These are phyloP conservation scores for Stegostoma tigrinum DNA, from an alignment of 2,113 vertebrate genomes.

Conservation along the genomic window DNA sequence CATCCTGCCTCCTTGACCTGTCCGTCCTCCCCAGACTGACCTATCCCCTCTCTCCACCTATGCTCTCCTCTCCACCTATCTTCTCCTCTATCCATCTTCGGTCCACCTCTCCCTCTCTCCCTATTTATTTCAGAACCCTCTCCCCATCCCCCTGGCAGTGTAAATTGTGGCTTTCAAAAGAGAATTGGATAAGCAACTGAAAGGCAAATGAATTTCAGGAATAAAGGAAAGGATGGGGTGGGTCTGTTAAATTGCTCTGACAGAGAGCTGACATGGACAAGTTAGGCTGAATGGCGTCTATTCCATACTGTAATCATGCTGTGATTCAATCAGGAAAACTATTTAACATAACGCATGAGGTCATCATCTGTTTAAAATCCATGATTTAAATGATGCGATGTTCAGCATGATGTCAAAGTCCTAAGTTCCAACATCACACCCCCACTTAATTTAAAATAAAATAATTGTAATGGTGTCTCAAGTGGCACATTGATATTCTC, in stretches of 20 bases:
- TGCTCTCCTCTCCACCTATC: no score
- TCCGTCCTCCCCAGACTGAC: no score
- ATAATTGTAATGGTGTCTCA: not conserved
- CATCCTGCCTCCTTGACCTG: no score
- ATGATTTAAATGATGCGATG: not conserved
- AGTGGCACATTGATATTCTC: not conserved
- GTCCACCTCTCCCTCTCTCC: no score
- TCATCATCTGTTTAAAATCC: not conserved
- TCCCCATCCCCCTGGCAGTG: no score
- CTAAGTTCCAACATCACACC: not conserved
- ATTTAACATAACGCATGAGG: not conserved
- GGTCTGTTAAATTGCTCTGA: not conserved
- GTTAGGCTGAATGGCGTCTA: not conserved
- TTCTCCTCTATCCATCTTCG: no score
- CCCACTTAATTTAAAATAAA: not conserved
- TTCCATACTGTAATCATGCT: not conserved
- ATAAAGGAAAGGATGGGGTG: not conserved
- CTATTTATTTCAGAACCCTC: no score
- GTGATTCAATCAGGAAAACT: not conserved
- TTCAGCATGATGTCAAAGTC: not conserved
- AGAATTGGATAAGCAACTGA: not conserved
- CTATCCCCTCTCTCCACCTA: no score
- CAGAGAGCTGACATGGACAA: not conserved
- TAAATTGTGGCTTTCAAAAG: not conserved
- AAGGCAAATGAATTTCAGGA: not conserved